Evolutionary conservation across 1,140 invertebrate genomes (phyloP).

Genomic region (Brachionus calyciflorus): DNA sequence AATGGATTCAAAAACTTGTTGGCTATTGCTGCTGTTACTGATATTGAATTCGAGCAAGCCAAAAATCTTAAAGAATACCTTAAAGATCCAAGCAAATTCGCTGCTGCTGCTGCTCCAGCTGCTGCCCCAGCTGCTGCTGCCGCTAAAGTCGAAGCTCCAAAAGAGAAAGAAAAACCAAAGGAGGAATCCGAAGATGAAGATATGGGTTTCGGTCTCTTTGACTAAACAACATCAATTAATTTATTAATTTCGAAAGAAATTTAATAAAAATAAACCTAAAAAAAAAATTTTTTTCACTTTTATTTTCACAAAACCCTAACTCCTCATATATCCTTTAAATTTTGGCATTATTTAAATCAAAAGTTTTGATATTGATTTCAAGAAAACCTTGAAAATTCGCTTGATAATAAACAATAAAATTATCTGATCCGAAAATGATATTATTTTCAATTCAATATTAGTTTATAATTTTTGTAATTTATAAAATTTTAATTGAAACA

Average conservation of each 20-base stretch:
- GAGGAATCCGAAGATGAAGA: conserved; percentile 78
- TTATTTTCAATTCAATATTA: too few relatives aligned
- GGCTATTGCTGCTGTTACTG: conserved; percentile 89
- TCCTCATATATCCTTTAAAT: background rate
- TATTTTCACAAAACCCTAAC: too few relatives aligned
- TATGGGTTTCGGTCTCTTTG: conserved; percentile 73
- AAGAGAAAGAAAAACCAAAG: conserved; percentile 70
- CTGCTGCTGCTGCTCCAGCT: conserved; percentile 62
- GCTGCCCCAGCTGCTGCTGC: conserved; percentile 67
- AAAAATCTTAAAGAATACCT: conserved; percentile 71
- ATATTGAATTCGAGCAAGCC: conserved; percentile 90
- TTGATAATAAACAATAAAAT: too few relatives aligned
- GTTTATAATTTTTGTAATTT: too few relatives aligned
- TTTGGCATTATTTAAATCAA: background rate
- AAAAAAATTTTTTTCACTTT: too few relatives aligned
- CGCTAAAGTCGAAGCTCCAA: conserved; percentile 65
- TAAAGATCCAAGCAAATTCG: conserved; percentile 88
- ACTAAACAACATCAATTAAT: conserved; percentile 53
- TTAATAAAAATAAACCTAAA: conserved; percentile 9
- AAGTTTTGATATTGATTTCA: too few relatives aligned
- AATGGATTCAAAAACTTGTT: conserved; percentile 97
- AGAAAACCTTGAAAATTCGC: too few relatives aligned
- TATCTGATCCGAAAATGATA: too few relatives aligned
- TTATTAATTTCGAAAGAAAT: conserved; percentile 31
- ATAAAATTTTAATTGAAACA: too few relatives aligned